These are phyloP conservation scores for Phaethon lepturus DNA, from an alignment of 2,113 vertebrate species.

Conservation along the genomic window DNA sequence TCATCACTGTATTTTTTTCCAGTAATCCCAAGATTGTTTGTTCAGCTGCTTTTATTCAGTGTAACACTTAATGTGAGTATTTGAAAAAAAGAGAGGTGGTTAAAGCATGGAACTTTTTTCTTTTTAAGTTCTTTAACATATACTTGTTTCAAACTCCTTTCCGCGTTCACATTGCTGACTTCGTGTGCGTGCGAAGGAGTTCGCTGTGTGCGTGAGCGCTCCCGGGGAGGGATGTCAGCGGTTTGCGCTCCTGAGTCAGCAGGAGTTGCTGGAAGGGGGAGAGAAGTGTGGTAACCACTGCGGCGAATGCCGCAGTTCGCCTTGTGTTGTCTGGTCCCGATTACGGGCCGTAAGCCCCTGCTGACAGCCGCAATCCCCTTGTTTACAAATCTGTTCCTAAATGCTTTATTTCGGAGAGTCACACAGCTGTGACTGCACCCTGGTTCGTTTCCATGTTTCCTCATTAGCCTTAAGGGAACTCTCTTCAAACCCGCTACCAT, in stretches of 20 bases:
- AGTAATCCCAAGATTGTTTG: constrained; percentile 36
- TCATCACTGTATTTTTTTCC: constrained; percentile 15
- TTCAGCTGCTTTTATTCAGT: constrained; percentile 51
- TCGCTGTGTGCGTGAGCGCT: neutral
- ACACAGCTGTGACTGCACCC: neutral
- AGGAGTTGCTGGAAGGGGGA: constrained; percentile 15
- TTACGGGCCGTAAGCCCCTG: constrained; percentile 40
- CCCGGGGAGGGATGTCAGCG: neutral
- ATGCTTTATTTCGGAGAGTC: neutral
- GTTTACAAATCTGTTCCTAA: constrained; percentile 36
- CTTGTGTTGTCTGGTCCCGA: neutral
- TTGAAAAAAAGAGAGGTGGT: neutral
- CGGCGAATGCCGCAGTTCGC: fast-evolving
- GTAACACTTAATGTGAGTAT: neutral
- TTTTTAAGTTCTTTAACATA: neutral
- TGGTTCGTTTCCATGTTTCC: neutral
- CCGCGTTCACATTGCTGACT: neutral
- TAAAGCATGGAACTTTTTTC: neutral
- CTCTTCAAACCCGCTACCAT: neutral
- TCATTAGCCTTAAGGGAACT: neutral
- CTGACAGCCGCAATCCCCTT: constrained; percentile 39
- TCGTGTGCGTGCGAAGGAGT: neutral
- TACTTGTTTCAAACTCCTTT: neutral
- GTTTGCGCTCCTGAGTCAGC: constrained; percentile 17
- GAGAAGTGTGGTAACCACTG: neutral